Percentiles rank a stretch among this genome's conserved stretches.
phyloP scores from a whole-genome alignment of 2,113 vertebrate species.

The Catharus fuscescens region DNA sequence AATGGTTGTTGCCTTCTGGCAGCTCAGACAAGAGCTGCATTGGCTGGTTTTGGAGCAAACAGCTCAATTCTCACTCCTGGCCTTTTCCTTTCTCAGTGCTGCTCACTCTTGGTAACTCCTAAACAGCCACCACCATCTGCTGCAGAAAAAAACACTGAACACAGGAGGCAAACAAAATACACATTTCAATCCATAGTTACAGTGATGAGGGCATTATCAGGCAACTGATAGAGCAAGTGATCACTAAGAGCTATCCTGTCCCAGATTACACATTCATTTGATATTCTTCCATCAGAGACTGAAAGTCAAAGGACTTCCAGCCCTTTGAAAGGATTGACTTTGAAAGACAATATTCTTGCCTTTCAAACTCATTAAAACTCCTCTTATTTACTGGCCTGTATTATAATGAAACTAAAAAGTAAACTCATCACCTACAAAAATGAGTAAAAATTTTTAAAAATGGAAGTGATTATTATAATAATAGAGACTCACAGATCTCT shows the following conservation, averaged over 20 bases:
- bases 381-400: conserved; percentile 56
- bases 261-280: background rate
- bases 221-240: background rate
- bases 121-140: background rate
- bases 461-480: background rate
- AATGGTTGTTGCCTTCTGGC: background rate
- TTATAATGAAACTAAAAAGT: conserved; percentile 42
- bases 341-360: background rate
- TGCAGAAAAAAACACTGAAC: background rate
- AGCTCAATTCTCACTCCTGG: background rate
- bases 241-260: background rate
- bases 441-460: background rate
- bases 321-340: no score
- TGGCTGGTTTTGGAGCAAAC: background rate
- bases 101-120: background rate
- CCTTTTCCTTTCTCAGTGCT: background rate
- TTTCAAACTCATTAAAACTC: background rate
- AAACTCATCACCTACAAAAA: conserved; percentile 52
- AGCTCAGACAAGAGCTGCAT: background rate
- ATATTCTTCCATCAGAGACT: background rate
- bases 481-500: background rate
- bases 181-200: background rate
- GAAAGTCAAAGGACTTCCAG: background rate
- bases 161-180: background rate
- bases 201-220: background rate